Base-by-base conservation (phyloP, 2,113 vertebrate species). In the Passer montanus region DNA sequence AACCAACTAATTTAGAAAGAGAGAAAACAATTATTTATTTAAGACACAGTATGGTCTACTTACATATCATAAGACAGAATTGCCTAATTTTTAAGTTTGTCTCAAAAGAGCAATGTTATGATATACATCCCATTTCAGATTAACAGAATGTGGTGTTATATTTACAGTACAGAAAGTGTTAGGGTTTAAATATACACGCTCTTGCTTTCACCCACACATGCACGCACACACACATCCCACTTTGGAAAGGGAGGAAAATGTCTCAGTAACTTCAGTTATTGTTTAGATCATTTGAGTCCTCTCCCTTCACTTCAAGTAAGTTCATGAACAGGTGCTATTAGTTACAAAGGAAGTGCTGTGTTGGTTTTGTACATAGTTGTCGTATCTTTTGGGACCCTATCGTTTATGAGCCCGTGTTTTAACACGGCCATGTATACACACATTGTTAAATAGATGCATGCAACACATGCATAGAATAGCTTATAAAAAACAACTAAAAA, bases 21-120 rank as follows among this genome's bases (percentile, higher is more conserved):
- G 94, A 97, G 95, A 97, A 97, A 97, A 97, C 95, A 97, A 94
- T 81, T 96, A 97, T 97, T 97, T 97, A 97, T 97, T 97, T 97
- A 97, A 97, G 97, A 97, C 97, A 97, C 96, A 97, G 96, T 97
- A 97, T 97, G 97, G 97, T 97, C 96, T 97, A 97, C 97, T 97
- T 97, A 97, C 97, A 97, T 96, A 97, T 97, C 91, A 96, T 96
- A 97, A 95, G 97, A 97, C 96, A 97, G 90, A 97, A 96, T 93
- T 97, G 97, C 97, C 97, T 97, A 97, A 95, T 93, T 94, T 96
- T 97, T 80, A 96, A 93, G 87, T 97, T 97, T 94, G 95, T 97
- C 97, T 97, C 95, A 86, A 96, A 96, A 96, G 95, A 97, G 96
- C 97, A 97, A 97, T 96, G 95, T 97, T 94, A 97, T 96, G 93